Base-by-base conservation (phyloP, 2,888 invertebrate species). In the Mantis religiosa region DNA sequence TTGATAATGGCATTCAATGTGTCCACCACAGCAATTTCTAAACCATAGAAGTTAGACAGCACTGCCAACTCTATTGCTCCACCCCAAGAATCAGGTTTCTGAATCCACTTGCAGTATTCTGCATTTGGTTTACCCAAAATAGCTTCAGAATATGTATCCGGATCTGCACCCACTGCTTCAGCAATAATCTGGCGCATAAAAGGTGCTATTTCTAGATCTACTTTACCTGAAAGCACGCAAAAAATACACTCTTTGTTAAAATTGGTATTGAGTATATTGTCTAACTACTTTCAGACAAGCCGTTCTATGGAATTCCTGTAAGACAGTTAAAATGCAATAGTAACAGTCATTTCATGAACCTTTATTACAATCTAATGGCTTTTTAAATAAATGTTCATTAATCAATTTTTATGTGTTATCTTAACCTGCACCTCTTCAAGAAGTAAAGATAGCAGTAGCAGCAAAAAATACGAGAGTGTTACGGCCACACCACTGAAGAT, bases 11-110 rank as follows among this genome's bases (percentile, higher is more conserved):
- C 97, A 93, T 98, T 98, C 91, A 98, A 95, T 87, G 98, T 98
- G 92, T 99, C 98, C 6, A 99, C 97, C 3, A 99, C 98, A 90
- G 96, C 98, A 93, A 99, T 98, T 94, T 99, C 99, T 88, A 98
- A 93, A 28, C 97, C 97, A 93, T 97, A 98, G 93, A 97, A 97
- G 92, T 96, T 95, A 0, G 98, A 97, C 54, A 99, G 93, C 90
- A 99, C 94, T 0, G 98, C 96, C 54, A 99, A 94, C 94, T 99
- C 99, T 91, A 99, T 99, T 89, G 98, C 99, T 90, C 99, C 99
- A 90, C 99, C 99, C 99, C 99, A 99, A 0, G 98, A 97, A 91
- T 97, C 97, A 0, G 97, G 95, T 91, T 97, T 96, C 92, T 96
- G 95, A 91, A 99, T 99, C 99, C 99, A 99, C 3, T 95, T 94